phyloP scores from a whole-genome alignment of 2,888 invertebrate genomes.

The Heliconius ismenius region DNA sequence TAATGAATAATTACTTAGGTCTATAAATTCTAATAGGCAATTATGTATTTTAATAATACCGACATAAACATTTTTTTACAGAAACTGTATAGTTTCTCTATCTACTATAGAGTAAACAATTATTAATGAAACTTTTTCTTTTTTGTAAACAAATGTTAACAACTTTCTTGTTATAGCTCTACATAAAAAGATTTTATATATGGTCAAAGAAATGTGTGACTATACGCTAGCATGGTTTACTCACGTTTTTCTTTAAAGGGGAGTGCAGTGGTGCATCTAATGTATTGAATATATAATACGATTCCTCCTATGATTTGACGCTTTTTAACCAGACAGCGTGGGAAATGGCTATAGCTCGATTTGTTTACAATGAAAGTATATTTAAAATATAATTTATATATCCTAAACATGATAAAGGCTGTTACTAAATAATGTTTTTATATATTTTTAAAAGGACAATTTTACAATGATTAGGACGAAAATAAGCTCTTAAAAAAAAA shows the following conservation, averaged over 20 bases:
- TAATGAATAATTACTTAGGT: background rate
- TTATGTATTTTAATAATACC: background rate
- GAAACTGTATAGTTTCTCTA: background rate
- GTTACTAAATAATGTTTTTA: background rate
- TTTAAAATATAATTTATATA: conserved; percentile 12
- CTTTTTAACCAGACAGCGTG: conserved; percentile 62
- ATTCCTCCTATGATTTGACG: conserved; percentile 71
- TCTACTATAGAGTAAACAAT: background rate
- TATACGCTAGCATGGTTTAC: conserved; percentile 55
- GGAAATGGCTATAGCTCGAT: conserved; percentile 64
- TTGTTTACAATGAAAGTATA: conserved; percentile 46
- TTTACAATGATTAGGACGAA: background rate
- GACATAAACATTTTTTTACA: background rate
- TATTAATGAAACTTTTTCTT: background rate
- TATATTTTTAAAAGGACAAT: background rate
- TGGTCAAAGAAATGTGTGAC: conserved; percentile 40
- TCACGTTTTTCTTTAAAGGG: conserved; percentile 67
- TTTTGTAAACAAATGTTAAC: conserved; percentile 6
- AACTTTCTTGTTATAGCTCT: background rate
- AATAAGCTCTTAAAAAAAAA: background rate
- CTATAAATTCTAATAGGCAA: background rate
- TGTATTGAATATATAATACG: conserved; percentile 70
- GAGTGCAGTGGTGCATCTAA: conserved; percentile 72
- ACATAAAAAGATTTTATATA: conserved; percentile 21
- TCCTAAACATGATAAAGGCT: background rate